A percentile compares a stretch with the other conserved stretches of the same genome.
Evolutionary conservation across 1,140 invertebrate species (phyloP).

Genomic region (Hycleus phaleratus): DNA sequence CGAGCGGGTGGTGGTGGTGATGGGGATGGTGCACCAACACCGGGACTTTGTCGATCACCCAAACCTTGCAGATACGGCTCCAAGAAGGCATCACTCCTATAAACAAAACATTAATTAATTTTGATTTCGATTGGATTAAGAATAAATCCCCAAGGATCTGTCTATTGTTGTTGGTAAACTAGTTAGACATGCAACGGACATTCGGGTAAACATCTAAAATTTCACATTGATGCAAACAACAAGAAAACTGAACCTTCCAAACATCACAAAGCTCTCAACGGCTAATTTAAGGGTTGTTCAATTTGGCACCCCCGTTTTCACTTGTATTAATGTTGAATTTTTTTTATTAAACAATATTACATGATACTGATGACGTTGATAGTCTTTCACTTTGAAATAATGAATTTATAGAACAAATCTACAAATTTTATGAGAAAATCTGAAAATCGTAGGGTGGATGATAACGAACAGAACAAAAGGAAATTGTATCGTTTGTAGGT

Average conservation of each 20-base stretch:
- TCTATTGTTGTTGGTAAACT: not conserved
- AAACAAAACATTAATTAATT: slow-evolving; percentile 16
- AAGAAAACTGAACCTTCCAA: not conserved
- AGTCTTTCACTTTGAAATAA: too few species aligned
- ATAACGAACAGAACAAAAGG: too few species aligned
- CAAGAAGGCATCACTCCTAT: slow-evolving; percentile 37
- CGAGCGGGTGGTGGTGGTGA: slow-evolving; percentile 25
- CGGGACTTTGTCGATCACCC: slow-evolving; percentile 31
- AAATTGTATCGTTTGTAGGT: too few species aligned
- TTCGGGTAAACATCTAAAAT: not conserved
- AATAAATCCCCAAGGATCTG: not conserved
- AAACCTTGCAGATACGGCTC: slow-evolving; percentile 36
- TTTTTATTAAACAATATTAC: too few species aligned
- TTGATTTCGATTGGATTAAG: not conserved
- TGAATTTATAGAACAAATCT: too few species aligned
- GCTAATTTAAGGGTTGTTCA: too few species aligned
- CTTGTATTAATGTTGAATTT: too few species aligned
- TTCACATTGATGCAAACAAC: not conserved
- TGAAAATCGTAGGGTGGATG: too few species aligned
- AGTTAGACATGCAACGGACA: not conserved
- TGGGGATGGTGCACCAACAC: slow-evolving; percentile 26
- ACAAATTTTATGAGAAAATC: too few species aligned
- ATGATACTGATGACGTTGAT: not conserved
- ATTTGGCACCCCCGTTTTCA: too few species aligned
- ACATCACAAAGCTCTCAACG: too few species aligned